Base-by-base conservation (phyloP, 2,888 invertebrate genomes). In the Nycteola revayana region DNA sequence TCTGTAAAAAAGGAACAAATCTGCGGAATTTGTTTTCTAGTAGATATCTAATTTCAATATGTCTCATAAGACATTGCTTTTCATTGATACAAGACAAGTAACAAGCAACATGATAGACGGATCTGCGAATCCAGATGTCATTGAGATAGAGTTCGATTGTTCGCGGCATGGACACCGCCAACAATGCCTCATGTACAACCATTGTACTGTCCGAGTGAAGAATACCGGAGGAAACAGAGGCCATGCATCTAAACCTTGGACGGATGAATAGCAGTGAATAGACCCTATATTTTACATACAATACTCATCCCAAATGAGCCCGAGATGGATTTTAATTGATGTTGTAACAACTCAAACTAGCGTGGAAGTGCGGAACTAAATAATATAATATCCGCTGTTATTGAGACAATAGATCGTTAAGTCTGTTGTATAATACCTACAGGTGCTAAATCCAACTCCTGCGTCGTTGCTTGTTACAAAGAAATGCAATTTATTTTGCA, bases 181-280 rank as follows among this genome's bases (percentile, higher is more conserved):
- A 83, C 83, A 83, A 83, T 81, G 67, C 76, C 43, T 52, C 61
- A 47, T 43, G 53, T 71, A 63, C 60, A 53, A 43, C 57, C 75
- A 84, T 87, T 87, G 85, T 87, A 70, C 76, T 86, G 86, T 86
- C 86, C 65, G 52, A 49, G 58, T 69, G 65, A 74, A 78, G 76
- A 76, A 75, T 78, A 69, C 68, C 67, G 53, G 67, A 75, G 78
- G 86, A 79, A 84, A 71, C 76, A 58, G 64, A 67, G 79, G 72
- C 72, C 78, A 66, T 71, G 71, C 49, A 64, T 77, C 75, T 66
- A 66, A 74, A 66, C 84, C 85, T 84, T 84, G 85, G 82, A 73
- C 75, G 66, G 70, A 51, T 73, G 75, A 77, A 73, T 73, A 67
- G 65, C 60, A 63, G 51, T 40, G 55, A 57, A 51, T 52, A 31